Evolutionary conservation across 2,888 invertebrate genomes (phyloP).

Genomic region (Amphipyra berbera): DNA sequence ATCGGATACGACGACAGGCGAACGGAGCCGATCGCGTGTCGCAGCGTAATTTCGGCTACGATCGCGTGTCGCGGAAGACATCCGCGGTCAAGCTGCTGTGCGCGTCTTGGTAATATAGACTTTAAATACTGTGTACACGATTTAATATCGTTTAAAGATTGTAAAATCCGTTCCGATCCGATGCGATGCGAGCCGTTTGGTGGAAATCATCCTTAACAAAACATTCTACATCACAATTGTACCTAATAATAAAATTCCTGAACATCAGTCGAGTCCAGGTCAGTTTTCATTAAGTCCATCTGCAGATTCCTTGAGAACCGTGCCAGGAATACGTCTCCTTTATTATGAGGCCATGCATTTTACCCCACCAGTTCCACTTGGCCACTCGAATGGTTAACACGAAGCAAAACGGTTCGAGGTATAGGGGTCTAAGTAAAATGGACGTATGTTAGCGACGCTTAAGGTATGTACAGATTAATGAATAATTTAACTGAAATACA

Average conservation of each 20-base stretch:
- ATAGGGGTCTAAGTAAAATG: constrained; percentile 10
- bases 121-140: too few species aligned
- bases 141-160: too few species aligned
- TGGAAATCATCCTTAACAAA: not conserved
- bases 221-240: not conserved
- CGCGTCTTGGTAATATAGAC: too few species aligned
- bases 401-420: not conserved
- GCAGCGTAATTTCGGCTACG: too few species aligned
- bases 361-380: constrained; percentile 15
- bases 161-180: too few species aligned
- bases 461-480: constrained; percentile 53
- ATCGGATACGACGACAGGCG: too few species aligned
- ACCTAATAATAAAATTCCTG: constrained; percentile 19
- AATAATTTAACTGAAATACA: constrained; percentile 55
- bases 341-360: constrained; percentile 47
- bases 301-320: constrained; percentile 58
- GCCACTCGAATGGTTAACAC: not conserved
- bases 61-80: too few species aligned
- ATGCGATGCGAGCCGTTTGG: too few species aligned
- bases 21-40: too few species aligned
- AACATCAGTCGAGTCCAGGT: constrained; percentile 9
- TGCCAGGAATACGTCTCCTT: constrained; percentile 56
- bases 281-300: constrained; percentile 50
- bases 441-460: constrained; percentile 17
- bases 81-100: too few species aligned